Evolutionary conservation across 2,113 vertebrate genomes (phyloP).

Genomic region (Eulemur macaco): DNA sequence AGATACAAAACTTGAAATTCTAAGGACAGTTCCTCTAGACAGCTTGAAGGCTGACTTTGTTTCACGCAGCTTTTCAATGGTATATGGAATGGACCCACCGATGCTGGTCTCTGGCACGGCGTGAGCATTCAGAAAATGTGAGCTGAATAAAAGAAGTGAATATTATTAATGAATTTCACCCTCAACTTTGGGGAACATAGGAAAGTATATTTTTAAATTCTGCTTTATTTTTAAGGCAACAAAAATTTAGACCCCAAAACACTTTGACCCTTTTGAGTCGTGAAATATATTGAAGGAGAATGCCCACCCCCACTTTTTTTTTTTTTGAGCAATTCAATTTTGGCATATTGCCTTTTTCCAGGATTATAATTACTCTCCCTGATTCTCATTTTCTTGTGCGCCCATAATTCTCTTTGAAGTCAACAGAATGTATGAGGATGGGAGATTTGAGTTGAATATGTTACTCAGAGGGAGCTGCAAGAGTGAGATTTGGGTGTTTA

Average conservation of each 20-base stretch:
- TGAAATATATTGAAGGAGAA: slow-evolving; percentile 39
- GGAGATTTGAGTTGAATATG: slow-evolving; percentile 58
- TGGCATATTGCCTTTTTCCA: slow-evolving; percentile 55
- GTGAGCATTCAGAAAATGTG: slow-evolving; percentile 14
- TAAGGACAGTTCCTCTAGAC: neutral
- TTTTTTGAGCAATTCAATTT: slow-evolving; percentile 10
- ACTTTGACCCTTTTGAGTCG: slow-evolving; percentile 46
- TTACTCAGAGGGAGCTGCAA: slow-evolving; percentile 61
- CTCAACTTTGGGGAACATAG: neutral
- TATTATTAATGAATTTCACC: neutral
- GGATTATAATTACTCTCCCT: slow-evolving; percentile 68
- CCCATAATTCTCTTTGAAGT: slow-evolving; percentile 72
- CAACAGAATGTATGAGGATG: slow-evolving; percentile 51
- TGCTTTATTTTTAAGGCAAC: slow-evolving; percentile 56
- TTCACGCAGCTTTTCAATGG: neutral
- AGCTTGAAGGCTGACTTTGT: neutral
- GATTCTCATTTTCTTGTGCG: slow-evolving; percentile 69
- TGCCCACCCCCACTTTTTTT: neutral
- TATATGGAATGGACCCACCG: neutral
- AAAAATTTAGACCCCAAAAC: slow-evolving; percentile 47
- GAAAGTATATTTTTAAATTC: slow-evolving; percentile 48
- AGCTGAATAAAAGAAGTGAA: slow-evolving; percentile 7
- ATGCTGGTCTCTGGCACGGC: neutral
- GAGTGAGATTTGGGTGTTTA: slow-evolving; percentile 74
- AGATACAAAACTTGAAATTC: neutral